Evolutionary conservation across 2,113 vertebrate species (phyloP), one percentile per base, ranked within the genome.

Genomic region (Hemibagrus wyckioides): DNA sequence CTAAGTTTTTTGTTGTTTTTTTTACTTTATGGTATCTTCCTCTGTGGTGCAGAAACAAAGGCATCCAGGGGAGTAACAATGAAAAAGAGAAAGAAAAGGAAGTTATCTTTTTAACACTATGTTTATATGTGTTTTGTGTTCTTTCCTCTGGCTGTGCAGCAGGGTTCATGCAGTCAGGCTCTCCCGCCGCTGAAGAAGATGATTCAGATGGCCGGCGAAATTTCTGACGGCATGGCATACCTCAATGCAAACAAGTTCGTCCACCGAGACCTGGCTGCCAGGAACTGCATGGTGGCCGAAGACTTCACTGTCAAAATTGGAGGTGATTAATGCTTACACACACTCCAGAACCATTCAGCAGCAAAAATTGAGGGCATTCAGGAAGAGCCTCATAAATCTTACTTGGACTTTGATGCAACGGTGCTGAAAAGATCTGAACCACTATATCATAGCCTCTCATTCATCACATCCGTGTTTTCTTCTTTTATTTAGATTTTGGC

Each of bases 241-340:
- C 97, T 99, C 91, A 99, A 99, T 0, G 97, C 98, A 95, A 99
- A 99, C 94, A 99, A 99, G 94, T 99, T 99, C 39, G 98, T 99
- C 87, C 98, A 99, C 93, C 94, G 98, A 91, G 98, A 99, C 90
- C 95, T 99, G 6, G 98, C 98, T 4, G 98, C 98, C 14, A 96
- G 98, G 73, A 99, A 99, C 94, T 99, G 98, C 94, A 99, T 99
- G 98, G 98, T 99, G 86, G 95, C 98, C 0, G 98, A 99, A 91
- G 98, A 99, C 91, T 99, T 97, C 94, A 99, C 98, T 0, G 98
- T 99, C 90, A 99, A 99, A 93, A 99, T 99, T 0, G 98, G 98
- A 97, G 98, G 98, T 97, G 79, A 81, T 82, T 91, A 76, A 67
- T 54, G 25, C 69, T 89, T 75, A 69, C 89, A 82, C 56, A 87